Conservation (phyloP, 2,797 vertebrate genomes). For the Alfaro cultratus region DNA sequence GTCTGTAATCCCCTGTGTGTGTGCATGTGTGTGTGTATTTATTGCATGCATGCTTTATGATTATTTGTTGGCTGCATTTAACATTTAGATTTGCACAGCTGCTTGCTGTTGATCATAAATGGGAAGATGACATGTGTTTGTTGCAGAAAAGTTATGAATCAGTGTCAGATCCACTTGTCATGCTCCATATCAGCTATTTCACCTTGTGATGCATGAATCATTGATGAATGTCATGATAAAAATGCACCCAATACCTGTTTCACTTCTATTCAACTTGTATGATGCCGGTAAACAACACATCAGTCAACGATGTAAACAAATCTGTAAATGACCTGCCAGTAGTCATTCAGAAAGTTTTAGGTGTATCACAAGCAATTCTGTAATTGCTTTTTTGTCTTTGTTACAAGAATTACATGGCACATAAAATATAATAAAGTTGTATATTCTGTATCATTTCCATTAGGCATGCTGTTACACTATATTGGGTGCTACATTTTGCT, state of each 20-base stretch:
- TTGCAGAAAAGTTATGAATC: slow-evolving; percentile 44
- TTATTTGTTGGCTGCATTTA: slow-evolving; percentile 32
- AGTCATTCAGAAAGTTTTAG: slow-evolving; percentile 4
- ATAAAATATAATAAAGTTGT: background rate
- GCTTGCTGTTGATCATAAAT: slow-evolving; percentile 18
- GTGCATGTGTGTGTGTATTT: slow-evolving; percentile 14
- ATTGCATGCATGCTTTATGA: slow-evolving; percentile 26
- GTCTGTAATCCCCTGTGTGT: slow-evolving; percentile 63
- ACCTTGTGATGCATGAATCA: slow-evolving; percentile 62
- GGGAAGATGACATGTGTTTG: slow-evolving; percentile 7
- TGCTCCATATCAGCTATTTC: slow-evolving; percentile 33
- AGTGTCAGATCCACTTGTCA: slow-evolving; percentile 30
- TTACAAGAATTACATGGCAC: background rate
- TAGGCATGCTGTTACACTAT: background rate
- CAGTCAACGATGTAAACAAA: slow-evolving; percentile 29
- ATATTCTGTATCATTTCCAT: background rate
- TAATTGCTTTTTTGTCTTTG: slow-evolving; percentile 11
- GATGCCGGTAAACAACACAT: slow-evolving; percentile 39
- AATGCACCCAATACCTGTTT: slow-evolving; percentile 40
- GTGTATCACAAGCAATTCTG: slow-evolving; percentile 2
- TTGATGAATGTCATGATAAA: slow-evolving; percentile 53
- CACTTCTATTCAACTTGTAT: slow-evolving; percentile 33
- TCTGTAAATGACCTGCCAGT: slow-evolving; percentile 7
- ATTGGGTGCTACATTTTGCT: background rate
- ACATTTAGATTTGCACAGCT: slow-evolving; percentile 28